Evolutionary conservation across 2,888 invertebrate genomes (phyloP).

Genomic region (Nomada flava): DNA sequence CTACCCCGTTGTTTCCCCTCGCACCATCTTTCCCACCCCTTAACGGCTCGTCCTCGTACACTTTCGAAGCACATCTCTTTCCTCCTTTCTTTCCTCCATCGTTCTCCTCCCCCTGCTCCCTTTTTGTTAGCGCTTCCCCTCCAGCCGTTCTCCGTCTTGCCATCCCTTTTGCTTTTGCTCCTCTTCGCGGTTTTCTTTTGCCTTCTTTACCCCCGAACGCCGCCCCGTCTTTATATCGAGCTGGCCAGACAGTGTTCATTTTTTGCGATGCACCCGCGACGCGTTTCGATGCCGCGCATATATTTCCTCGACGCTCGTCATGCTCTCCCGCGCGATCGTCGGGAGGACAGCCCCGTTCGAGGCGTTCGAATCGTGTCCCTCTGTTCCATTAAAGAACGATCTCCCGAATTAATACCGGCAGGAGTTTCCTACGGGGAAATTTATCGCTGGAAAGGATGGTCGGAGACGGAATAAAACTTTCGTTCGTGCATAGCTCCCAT

Average conservation of each 20-base stretch:
- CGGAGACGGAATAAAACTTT: not conserved
- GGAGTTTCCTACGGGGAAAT: not conserved
- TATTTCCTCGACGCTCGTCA: constrained; percentile 15
- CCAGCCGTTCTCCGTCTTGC: constrained; percentile 8
- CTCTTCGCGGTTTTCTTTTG: constrained; percentile 22
- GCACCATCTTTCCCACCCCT: constrained; percentile 64
- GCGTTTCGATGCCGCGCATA: constrained; percentile 13
- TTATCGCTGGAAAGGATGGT: not conserved
- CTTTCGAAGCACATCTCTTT: constrained; percentile 61
- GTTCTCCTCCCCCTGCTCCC: constrained; percentile 13
- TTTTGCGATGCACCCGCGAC: constrained; percentile 13
- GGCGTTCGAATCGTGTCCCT: not conserved
- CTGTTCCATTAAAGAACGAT: not conserved
- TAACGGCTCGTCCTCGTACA: constrained; percentile 59
- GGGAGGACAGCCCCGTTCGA: no score
- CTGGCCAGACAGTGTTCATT: constrained; percentile 31
- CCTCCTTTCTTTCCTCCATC: constrained; percentile 23
- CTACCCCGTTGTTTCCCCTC: constrained; percentile 64
- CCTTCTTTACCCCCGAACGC: constrained; percentile 17
- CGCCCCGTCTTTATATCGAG: constrained; percentile 53
- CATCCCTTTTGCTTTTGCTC: constrained; percentile 28
- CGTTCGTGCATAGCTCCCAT: not conserved
- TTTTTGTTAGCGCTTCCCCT: constrained; percentile 20
- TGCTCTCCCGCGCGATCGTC: not conserved
- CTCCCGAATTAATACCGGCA: not conserved